phyloP scores from a whole-genome alignment of 2,888 invertebrate genomes.

The Epistrophe eligans region DNA sequence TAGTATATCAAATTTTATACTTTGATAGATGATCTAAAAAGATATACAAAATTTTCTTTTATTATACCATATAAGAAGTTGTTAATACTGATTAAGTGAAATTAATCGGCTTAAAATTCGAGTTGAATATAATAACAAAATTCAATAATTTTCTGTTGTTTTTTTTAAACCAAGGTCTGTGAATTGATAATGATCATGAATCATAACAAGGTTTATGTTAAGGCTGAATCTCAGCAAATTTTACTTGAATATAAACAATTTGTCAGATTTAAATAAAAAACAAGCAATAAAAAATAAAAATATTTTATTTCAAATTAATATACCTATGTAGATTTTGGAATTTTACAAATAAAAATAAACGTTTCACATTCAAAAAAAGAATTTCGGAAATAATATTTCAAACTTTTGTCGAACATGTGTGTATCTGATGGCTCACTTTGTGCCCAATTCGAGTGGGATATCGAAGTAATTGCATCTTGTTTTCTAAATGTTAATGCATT shows the following conservation, averaged over 20 bases:
- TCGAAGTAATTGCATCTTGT: constrained; percentile 36
- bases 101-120: constrained; percentile 17
- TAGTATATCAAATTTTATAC: not conserved
- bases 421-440: not conserved
- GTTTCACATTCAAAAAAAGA: not conserved
- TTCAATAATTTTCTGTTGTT: not conserved
- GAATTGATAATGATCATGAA: constrained; percentile 20
- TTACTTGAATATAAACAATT: no score
- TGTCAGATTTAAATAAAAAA: no score
- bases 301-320: no score
- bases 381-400: not conserved
- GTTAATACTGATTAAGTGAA: constrained; percentile 16
- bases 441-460: constrained; percentile 39
- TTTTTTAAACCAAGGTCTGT: constrained; percentile 18
- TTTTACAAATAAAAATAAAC: no score
- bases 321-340: no score
- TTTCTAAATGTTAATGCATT: constrained; percentile 39
- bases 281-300: no score
- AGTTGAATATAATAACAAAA: not conserved
- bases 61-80: not conserved
- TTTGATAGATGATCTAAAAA: not conserved
- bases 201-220: not conserved
- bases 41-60: not conserved
- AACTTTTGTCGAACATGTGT: not conserved
- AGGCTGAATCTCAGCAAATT: not conserved